A percentile compares a stretch with the other conserved stretches of the same genome.
phyloP scores from a whole-genome alignment of 1,140 invertebrate genomes.

The Aphaenogaster rudis region DNA sequence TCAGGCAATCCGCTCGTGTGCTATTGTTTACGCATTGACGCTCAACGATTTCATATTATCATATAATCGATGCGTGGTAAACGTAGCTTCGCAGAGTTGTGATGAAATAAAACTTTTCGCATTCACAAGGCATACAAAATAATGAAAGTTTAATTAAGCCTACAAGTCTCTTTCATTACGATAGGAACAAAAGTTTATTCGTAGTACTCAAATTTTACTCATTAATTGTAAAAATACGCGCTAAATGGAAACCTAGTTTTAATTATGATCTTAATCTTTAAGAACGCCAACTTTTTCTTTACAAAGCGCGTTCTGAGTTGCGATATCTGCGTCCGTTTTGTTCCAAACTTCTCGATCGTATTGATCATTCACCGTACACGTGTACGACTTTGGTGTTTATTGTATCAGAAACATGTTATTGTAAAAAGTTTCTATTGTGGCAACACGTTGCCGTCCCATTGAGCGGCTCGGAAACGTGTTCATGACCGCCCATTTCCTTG shows the following conservation, averaged over 20 bases:
- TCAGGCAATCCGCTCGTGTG: conserved; percentile 22
- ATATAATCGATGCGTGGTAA: conserved; percentile 32
- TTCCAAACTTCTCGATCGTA: background rate
- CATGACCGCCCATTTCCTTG: conserved; percentile 50
- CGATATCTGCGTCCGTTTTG: background rate
- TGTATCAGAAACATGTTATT: conserved; percentile 20
- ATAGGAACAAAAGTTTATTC: background rate
- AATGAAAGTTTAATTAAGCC: background rate
- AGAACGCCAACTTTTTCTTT: background rate
- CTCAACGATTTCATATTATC: conserved; percentile 21
- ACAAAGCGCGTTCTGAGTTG: background rate
- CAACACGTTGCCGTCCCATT: conserved; percentile 26
- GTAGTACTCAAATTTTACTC: background rate
- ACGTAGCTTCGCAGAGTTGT: background rate
- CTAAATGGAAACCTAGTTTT: background rate
- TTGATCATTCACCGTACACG: conserved; percentile 5
- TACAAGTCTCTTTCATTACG: background rate
- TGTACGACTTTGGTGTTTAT: background rate
- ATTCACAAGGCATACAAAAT: background rate
- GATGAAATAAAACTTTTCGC: conserved; percentile 3
- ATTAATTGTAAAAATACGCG: too few relatives aligned
- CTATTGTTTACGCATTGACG: conserved; percentile 60
- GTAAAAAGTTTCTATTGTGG: conserved; percentile 51
- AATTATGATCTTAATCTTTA: background rate
- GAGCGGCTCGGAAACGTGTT: conserved; percentile 26